Evolutionary conservation across 2,113 vertebrate genomes (phyloP).

Genomic region (Amblyopsis rosae): DNA sequence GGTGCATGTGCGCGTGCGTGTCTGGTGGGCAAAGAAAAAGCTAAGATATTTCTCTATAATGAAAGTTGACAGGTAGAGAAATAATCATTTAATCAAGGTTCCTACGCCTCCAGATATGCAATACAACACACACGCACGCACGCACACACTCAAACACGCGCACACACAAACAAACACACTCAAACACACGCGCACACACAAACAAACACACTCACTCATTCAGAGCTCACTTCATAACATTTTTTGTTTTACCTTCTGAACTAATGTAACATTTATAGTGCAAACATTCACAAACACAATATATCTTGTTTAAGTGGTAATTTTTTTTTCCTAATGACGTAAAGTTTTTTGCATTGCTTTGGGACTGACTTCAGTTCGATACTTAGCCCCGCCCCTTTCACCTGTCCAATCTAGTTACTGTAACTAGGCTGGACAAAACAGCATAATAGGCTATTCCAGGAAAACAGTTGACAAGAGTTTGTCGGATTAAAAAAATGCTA

Average conservation of each 20-base stretch:
- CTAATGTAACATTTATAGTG: not conserved
- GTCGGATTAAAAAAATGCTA: no score
- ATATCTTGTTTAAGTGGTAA: no score
- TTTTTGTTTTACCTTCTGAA: not conserved
- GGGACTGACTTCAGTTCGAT: no score
- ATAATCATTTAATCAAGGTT: constrained; percentile 67
- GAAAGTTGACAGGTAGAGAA: constrained; percentile 65
- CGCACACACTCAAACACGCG: constrained; percentile 13
- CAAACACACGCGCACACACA: constrained; percentile 19
- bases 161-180: constrained; percentile 10
- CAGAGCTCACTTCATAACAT: not conserved
- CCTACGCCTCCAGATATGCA: constrained; percentile 20
- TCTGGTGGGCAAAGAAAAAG: constrained; percentile 35
- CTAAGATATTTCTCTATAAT: constrained; percentile 58
- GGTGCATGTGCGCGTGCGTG: constrained; percentile 34
- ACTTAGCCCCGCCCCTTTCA: no score
- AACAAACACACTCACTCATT: not conserved
- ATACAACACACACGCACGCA: constrained; percentile 7
- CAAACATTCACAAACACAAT: no score
- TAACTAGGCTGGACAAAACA: no score
- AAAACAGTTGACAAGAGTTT: no score
- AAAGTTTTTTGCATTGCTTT: no score
- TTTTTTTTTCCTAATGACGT: no score
- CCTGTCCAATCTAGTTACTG: no score
- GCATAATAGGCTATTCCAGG: no score